phyloP scores from a whole-genome alignment of 2,797 vertebrate species.

The Iguana delicatissima region DNA sequence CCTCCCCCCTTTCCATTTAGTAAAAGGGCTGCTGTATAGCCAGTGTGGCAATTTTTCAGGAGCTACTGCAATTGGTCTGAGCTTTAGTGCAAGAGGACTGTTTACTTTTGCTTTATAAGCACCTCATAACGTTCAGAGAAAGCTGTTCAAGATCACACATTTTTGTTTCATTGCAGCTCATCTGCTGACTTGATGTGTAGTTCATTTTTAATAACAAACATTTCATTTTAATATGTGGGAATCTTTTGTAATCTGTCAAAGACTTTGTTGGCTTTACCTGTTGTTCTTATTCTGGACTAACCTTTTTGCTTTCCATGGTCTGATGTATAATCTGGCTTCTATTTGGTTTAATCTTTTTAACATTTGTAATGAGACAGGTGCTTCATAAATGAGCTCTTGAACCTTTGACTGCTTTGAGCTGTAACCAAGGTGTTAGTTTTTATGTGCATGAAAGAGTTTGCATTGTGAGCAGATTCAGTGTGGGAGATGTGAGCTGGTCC shows the following conservation, averaged over 20 bases:
- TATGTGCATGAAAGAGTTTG: slow-evolving; percentile 41
- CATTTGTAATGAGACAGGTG: slow-evolving; percentile 45
- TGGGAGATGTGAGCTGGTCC: slow-evolving; percentile 38
- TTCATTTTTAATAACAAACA: background rate
- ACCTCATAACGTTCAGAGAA: background rate
- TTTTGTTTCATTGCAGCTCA: background rate
- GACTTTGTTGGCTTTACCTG: fast-evolving
- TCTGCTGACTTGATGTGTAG: no score
- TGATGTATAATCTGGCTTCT: slow-evolving; percentile 18
- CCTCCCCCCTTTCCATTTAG: background rate
- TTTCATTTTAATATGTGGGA: background rate
- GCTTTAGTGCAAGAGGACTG: background rate
- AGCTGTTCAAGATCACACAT: background rate
- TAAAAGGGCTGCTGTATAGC: background rate
- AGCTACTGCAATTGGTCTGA: background rate
- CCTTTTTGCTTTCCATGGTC: slow-evolving; percentile 8
- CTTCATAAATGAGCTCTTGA: slow-evolving; percentile 20
- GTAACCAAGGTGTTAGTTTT: slow-evolving; percentile 31
- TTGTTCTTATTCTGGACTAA: background rate
- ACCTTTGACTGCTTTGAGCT: slow-evolving; percentile 40
- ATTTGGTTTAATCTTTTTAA: slow-evolving; percentile 35
- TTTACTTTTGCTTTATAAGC: background rate
- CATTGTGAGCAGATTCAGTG: slow-evolving; percentile 40
- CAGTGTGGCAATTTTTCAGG: background rate
- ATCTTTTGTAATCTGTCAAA: background rate